A percentile compares a stretch with the other conserved stretches of the same genome.
phyloP scores from a whole-genome alignment of 1,140 invertebrate species.

The Caerostris extrusa region DNA sequence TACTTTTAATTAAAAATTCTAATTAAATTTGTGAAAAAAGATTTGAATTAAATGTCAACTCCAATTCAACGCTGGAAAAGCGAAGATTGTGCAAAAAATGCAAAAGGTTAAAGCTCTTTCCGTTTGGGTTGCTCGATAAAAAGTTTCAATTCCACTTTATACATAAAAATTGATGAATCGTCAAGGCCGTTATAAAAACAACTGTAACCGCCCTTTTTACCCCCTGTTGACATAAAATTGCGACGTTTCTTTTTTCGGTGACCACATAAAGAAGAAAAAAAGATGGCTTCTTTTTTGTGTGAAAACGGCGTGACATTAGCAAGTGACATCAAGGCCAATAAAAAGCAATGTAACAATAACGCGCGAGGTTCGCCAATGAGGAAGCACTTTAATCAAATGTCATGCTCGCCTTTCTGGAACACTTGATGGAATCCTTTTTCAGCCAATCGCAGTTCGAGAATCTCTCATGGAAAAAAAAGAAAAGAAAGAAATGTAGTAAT shows the following conservation, averaged over 20 bases:
- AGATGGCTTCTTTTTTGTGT: too few relatives aligned
- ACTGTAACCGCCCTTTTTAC: background rate
- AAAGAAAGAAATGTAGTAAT: too few relatives aligned
- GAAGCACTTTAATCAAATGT: conserved; percentile 49
- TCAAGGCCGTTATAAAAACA: background rate
- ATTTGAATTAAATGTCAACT: too few relatives aligned
- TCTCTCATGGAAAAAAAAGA: background rate
- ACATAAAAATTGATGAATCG: background rate
- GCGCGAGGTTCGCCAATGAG: background rate
- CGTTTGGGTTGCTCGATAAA: too few relatives aligned
- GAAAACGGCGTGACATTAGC: conserved; percentile 1
- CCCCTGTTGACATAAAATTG: background rate
- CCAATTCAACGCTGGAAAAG: too few relatives aligned
- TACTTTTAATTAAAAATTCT: too few relatives aligned
- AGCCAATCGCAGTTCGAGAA: background rate
- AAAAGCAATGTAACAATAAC: conserved; percentile 12
- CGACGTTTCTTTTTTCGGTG: background rate
- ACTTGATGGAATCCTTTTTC: background rate
- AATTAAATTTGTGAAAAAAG: too few relatives aligned
- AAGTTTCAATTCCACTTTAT: too few relatives aligned
- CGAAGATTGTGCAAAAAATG: too few relatives aligned
- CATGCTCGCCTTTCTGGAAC: background rate
- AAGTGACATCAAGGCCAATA: conserved; percentile 33
- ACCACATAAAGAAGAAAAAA: background rate
- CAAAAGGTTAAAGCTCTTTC: too few relatives aligned